Evolutionary conservation across 2,113 vertebrate genomes (phyloP).

Genomic region (Microcebus jonahi): DNA sequence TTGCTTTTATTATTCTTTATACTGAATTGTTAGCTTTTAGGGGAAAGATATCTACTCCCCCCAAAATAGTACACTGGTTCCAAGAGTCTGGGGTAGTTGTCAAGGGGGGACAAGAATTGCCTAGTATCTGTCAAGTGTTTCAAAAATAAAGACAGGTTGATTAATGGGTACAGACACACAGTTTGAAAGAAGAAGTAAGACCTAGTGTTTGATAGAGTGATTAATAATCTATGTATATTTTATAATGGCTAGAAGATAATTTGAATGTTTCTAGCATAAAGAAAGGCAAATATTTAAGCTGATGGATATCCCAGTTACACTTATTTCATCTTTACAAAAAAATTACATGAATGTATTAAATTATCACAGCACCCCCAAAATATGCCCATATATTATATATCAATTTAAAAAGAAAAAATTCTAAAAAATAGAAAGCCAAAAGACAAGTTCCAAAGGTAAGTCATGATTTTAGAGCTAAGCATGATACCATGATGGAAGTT

Average conservation of each 20-base stretch:
- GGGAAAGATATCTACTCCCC: background rate
- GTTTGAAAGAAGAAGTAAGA: background rate
- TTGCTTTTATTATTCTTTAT: background rate
- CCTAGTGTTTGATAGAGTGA: background rate
- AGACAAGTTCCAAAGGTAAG: background rate
- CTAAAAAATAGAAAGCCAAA: background rate
- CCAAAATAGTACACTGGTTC: background rate
- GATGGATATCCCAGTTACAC: background rate
- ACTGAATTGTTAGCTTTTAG: background rate
- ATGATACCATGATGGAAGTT: background rate
- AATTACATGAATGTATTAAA: background rate
- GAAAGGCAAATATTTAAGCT: background rate
- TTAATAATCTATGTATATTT: background rate
- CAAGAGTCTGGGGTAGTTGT: background rate
- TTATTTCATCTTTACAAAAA: background rate
- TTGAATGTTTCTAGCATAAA: background rate
- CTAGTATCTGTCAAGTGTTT: background rate
- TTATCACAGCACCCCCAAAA: background rate
- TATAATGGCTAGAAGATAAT: background rate
- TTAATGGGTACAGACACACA: background rate
- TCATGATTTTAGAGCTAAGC: background rate
- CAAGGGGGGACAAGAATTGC: background rate
- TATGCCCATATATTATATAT: background rate
- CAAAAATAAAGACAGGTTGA: background rate
- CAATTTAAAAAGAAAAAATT: background rate